phyloP scores from a whole-genome alignment of 2,888 invertebrate genomes.

The Endotricha flammealis region DNA sequence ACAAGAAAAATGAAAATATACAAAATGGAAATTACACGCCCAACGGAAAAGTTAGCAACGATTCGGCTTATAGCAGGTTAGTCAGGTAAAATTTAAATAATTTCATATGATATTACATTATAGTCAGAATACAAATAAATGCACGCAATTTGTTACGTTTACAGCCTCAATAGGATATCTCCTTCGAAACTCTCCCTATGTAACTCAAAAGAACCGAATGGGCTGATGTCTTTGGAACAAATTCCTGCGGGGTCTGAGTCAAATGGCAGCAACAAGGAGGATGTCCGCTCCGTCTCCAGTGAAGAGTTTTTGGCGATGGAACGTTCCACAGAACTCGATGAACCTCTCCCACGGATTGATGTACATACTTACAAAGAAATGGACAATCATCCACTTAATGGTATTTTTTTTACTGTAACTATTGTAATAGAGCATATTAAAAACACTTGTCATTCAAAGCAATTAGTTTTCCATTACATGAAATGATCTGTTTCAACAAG shows the following conservation, averaged over 20 bases:
- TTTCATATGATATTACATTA: too few species aligned
- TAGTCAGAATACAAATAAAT: too few species aligned
- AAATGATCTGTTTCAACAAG: too few species aligned
- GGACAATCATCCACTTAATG: constrained; percentile 34
- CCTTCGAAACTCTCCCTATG: constrained; percentile 68
- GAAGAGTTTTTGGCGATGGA: constrained; percentile 73
- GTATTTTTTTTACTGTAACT: too few species aligned
- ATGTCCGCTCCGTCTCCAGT: constrained; percentile 57
- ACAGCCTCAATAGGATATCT: constrained; percentile 67
- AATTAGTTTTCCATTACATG: too few species aligned
- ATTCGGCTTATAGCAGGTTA: constrained; percentile 93
- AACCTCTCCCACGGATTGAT: constrained; percentile 39
- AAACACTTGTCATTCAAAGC: too few species aligned
- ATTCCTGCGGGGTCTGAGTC: constrained; percentile 57
- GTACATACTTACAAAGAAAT: constrained; percentile 41
- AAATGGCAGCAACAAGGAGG: constrained; percentile 57
- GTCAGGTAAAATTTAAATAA: constrained; percentile 56
- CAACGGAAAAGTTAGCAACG: constrained; percentile 68
- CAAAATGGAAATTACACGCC: constrained; percentile 60
- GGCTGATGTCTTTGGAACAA: constrained; percentile 44
- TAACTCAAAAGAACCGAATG: constrained; percentile 55
- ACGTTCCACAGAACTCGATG: constrained; percentile 59
- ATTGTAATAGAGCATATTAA: too few species aligned
- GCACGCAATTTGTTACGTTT: too few species aligned
- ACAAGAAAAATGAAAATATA: constrained; percentile 46